Evolutionary conservation across 2,113 vertebrate genomes (phyloP).

Genomic region (Corvus hawaiiensis): DNA sequence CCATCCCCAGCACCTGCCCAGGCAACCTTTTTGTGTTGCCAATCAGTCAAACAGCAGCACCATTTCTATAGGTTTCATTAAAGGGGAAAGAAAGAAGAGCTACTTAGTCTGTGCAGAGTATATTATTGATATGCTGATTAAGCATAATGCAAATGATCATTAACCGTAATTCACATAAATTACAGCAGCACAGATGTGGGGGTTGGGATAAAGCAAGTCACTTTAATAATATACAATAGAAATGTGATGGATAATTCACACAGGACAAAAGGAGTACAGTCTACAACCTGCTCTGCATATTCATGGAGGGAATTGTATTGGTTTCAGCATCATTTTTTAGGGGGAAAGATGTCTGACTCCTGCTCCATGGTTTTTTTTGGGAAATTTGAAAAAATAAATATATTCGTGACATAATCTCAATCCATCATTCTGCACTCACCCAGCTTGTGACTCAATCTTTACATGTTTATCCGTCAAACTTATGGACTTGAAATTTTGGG

Average conservation of each 20-base stretch:
- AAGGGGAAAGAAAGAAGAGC: slow-evolving; percentile 33
- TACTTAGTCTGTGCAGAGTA: slow-evolving; percentile 29
- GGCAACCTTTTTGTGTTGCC: slow-evolving; percentile 53
- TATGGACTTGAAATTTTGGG: background rate
- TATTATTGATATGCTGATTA: slow-evolving; percentile 59
- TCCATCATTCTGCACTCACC: accelerated
- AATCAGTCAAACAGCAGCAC: slow-evolving; percentile 39
- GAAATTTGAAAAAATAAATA: background rate
- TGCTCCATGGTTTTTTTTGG: background rate
- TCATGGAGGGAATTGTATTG: background rate
- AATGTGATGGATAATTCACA: slow-evolving; percentile 51
- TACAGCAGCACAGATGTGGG: slow-evolving; percentile 50
- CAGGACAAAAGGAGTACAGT: slow-evolving; percentile 15
- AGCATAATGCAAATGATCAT: slow-evolving; percentile 59
- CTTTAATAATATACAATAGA: slow-evolving; percentile 37
- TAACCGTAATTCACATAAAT: slow-evolving; percentile 56
- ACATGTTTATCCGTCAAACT: background rate
- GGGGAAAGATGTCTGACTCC: background rate
- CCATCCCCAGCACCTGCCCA: slow-evolving; percentile 48
- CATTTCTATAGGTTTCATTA: slow-evolving; percentile 47
- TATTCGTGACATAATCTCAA: background rate
- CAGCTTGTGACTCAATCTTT: background rate
- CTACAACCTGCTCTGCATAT: background rate
- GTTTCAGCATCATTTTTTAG: background rate
- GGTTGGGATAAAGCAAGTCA: slow-evolving; percentile 15